Evolutionary conservation across 2,888 invertebrate species (phyloP).

Genomic region (Drosophila atripex): DNA sequence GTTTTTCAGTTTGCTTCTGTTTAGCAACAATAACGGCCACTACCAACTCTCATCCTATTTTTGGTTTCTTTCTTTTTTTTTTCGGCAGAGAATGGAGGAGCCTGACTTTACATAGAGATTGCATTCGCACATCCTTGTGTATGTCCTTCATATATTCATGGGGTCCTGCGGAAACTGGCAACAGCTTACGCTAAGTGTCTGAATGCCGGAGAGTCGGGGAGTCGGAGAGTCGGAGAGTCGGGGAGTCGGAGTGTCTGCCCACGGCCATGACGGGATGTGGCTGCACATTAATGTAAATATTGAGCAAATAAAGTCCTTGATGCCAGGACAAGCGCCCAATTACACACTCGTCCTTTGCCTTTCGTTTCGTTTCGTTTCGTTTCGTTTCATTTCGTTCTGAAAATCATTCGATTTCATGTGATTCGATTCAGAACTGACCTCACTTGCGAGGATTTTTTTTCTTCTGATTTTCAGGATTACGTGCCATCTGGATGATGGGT

Average conservation of each 20-base stretch:
- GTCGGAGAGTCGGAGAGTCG: too few relatives aligned
- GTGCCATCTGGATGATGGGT: background rate
- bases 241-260: background rate
- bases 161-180: constrained; percentile 24
- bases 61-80: background rate
- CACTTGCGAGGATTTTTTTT: background rate
- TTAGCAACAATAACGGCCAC: constrained; percentile 17
- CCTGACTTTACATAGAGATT: background rate
- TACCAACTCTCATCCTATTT: too few relatives aligned
- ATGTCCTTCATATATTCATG: constrained; percentile 23
- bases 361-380: background rate
- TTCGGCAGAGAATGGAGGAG: background rate
- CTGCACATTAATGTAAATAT: constrained; percentile 43
- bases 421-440: constrained; percentile 1
- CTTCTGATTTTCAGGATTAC: too few relatives aligned
- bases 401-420: constrained; percentile 3
- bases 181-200: constrained; percentile 48
- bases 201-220: constrained; percentile 6
- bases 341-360: constrained; percentile 5
- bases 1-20: constrained; percentile 10
- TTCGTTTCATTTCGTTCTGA: constrained; percentile 6
- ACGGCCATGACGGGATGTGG: constrained; percentile 15
- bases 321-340: constrained; percentile 19
- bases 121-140: constrained; percentile 4
- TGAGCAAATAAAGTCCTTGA: constrained; percentile 47